Evolutionary conservation across 2,113 vertebrate species (phyloP).

Genomic region (Catharus bicknelli): DNA sequence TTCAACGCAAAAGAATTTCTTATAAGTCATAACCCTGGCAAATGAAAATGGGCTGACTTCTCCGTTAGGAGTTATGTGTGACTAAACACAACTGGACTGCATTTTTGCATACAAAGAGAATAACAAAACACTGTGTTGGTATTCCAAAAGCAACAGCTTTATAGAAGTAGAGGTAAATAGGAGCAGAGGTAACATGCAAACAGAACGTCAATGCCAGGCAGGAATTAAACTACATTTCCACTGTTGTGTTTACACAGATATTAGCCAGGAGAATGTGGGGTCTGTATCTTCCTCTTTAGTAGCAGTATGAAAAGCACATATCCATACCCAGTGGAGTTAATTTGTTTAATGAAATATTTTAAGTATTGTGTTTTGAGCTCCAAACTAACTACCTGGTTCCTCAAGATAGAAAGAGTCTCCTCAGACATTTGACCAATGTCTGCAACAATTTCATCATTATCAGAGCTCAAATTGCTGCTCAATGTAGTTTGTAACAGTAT

Average conservation of each 20-base stretch:
- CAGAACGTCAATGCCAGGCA: neutral
- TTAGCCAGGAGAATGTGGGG: neutral
- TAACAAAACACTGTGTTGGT: neutral
- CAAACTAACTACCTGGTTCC: neutral
- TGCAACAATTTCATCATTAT: neutral
- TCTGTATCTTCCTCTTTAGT: neutral
- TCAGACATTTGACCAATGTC: neutral
- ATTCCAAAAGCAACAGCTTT: neutral
- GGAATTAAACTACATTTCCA: neutral
- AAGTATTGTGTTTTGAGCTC: neutral
- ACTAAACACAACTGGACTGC: neutral
- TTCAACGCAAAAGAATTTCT: neutral
- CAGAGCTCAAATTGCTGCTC: neutral
- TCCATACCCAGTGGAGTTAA: neutral
- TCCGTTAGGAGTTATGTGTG: neutral
- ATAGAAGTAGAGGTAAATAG: neutral
- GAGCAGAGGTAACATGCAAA: neutral
- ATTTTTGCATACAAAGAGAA: neutral
- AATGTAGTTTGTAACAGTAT: neutral
- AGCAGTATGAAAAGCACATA: neutral
- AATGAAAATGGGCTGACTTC: neutral
- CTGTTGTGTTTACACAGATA: neutral
- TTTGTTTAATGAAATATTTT: neutral
- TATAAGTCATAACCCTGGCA: neutral
- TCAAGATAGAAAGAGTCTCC: neutral